Evolutionary conservation across 2,888 invertebrate genomes (phyloP).

Genomic region (Pegoplata infirma): DNA sequence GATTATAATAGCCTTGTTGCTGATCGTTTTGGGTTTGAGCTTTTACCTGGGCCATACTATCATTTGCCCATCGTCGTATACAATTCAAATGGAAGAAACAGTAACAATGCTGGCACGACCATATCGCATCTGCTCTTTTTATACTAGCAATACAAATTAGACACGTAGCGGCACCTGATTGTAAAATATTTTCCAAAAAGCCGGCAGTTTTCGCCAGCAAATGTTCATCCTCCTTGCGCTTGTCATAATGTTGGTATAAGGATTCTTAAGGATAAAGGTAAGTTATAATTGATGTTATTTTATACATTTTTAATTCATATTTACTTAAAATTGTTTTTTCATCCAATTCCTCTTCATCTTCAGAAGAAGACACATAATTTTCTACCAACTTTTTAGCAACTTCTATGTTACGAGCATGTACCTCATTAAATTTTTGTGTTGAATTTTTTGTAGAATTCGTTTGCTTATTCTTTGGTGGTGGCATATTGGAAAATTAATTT

Average conservation of each 20-base stretch:
- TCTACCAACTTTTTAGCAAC: conserved; percentile 79
- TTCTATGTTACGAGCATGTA: conserved; percentile 78
- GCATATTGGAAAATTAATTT: conserved; percentile 19
- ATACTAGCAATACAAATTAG: conserved; percentile 94
- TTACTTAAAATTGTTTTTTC: conserved; percentile 79
- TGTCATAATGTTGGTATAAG: conserved; percentile 79
- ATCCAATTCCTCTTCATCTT: conserved; percentile 80
- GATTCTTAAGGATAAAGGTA: conserved; percentile 73
- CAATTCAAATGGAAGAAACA: conserved; percentile 92
- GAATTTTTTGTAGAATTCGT: conserved; percentile 18
- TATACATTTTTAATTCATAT: not conserved
- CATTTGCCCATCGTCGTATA: conserved; percentile 94
- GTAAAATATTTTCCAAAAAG: conserved; percentile 87
- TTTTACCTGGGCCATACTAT: conserved; percentile 87
- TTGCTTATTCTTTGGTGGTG: conserved; percentile 32
- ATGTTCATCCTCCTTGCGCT: conserved; percentile 55
- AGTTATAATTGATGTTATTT: too few species aligned
- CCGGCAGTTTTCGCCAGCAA: conserved; percentile 82
- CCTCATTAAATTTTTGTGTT: conserved; percentile 76
- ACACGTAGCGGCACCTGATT: conserved; percentile 89
- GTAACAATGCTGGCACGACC: conserved; percentile 91
- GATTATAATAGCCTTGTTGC: conserved; percentile 77
- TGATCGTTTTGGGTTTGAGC: conserved; percentile 80
- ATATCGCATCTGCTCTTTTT: conserved; percentile 88
- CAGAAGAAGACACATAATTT: conserved; percentile 79